These are phyloP conservation scores for Varanus salvator DNA, from an alignment of 2,113 vertebrate genomes.

Conservation along the genomic window DNA sequence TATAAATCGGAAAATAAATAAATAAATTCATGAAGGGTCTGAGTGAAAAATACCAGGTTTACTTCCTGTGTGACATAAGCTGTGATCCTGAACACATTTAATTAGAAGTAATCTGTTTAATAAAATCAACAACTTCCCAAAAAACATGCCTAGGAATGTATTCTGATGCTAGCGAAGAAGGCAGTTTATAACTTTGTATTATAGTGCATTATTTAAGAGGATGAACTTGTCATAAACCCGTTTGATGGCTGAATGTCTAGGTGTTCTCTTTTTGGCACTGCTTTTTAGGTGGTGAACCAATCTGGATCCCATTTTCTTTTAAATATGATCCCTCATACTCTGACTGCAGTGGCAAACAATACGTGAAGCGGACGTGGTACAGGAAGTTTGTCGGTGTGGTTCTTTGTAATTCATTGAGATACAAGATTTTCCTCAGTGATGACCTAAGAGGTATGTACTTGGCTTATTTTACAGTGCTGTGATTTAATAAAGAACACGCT, in stretches of 20 bases:
- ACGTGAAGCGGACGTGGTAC: constrained; percentile 97
- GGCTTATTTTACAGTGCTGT: neutral
- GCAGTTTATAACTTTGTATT: neutral
- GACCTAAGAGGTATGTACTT: constrained; percentile 88
- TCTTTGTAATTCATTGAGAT: constrained; percentile 96
- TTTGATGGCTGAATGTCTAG: neutral
- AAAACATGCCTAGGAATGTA: neutral
- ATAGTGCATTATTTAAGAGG: neutral
- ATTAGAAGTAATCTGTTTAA: neutral
- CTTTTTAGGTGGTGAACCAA: constrained; percentile 92
- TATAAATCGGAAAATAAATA: too few species aligned
- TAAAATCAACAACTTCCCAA: neutral
- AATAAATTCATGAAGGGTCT: neutral
- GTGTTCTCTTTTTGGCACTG: neutral
- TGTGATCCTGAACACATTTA: neutral
- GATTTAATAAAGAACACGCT: neutral
- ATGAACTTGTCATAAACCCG: neutral
- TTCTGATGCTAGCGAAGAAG: neutral
- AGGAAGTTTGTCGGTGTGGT: constrained; percentile 96
- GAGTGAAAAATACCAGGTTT: neutral
- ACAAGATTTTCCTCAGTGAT: constrained; percentile 98
- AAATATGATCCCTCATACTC: constrained; percentile 90
- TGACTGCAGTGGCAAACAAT: constrained; percentile 93
- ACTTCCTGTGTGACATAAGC: neutral
- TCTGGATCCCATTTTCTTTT: constrained; percentile 95